A percentile compares a stretch with the other conserved stretches of the same genome.
phyloP scores from a whole-genome alignment of 2,888 invertebrate genomes.

The Masnerella sp. region DNA sequence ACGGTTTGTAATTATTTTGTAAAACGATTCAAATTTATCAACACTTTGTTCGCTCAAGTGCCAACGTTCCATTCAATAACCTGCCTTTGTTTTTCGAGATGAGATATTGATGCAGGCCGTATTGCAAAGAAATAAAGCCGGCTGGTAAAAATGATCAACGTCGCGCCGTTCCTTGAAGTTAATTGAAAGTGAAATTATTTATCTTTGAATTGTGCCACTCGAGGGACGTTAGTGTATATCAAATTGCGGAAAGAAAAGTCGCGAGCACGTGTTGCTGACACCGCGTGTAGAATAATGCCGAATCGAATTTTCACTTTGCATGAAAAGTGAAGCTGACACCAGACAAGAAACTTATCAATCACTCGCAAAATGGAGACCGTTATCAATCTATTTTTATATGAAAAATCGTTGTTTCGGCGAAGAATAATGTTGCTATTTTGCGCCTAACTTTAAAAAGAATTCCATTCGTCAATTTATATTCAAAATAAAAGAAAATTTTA shows the following conservation, averaged over 20 bases:
- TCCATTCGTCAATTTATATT: no score
- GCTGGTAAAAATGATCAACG: conserved; percentile 50
- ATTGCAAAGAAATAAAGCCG: conserved; percentile 9
- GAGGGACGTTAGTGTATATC: conserved; percentile 21
- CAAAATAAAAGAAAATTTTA: no score
- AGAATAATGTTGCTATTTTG: conserved; percentile 8
- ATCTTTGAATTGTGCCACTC: conserved; percentile 39
- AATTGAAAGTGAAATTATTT: conserved; percentile 69
- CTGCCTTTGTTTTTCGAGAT: conserved; percentile 19
- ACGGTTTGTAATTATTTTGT: neutral
- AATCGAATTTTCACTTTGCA: conserved; percentile 23
- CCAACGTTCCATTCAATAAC: conserved; percentile 18
- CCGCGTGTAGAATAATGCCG: conserved; percentile 24
- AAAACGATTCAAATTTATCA: conserved; percentile 33
- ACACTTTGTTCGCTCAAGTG: conserved; percentile 15
- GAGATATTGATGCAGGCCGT: conserved; percentile 32
- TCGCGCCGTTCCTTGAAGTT: conserved; percentile 57
- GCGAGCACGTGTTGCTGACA: conserved; percentile 20
- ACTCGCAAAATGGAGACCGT: conserved; percentile 11
- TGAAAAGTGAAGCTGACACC: neutral
- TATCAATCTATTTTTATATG: conserved; percentile 17
- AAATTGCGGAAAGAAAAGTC: conserved; percentile 6
- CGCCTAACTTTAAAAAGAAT: conserved; percentile 7
- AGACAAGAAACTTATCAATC: conserved; percentile 35
- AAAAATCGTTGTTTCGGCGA: conserved; percentile 1